Base-by-base conservation (phyloP, 2,113 vertebrate species). In the Perccottus glenii region DNA sequence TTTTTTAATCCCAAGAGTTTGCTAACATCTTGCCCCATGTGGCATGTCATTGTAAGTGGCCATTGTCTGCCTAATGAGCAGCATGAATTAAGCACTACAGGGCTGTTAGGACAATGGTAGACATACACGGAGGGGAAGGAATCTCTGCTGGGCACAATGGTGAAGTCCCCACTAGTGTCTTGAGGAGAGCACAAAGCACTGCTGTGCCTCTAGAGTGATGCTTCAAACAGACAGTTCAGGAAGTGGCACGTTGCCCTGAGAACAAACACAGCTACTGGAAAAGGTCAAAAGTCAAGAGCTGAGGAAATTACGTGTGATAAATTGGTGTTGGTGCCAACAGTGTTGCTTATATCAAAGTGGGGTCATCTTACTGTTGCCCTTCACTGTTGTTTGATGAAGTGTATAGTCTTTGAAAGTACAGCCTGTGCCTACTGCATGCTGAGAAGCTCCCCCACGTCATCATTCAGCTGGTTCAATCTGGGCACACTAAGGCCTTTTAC, bases 31-130 rank as follows among this genome's bases (percentile, higher is more conserved):
- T 78, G 82, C 73, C 76, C 84, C 56, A 70, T 73, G 62, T 4
- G 60, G 12, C 75, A 79, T 79, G 68, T 78, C 64, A 68, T 80
- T 56, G 44, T 68, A 78, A 81, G 73, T 73, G 75, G 67, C 72
- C 69, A 79, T 85, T 86, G 85, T 85, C 66, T 82, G 46, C 67
- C 71, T 90, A 88, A 91, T 88, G 83, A 88, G 73, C 67, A 73
- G 77, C 74, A 83, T 67, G 76, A 59, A 72, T 73, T 76, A 79
- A 85, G 78, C 77, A 87, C 80, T 53, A 64, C 59, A 67, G 81
- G 73, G 47, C 58, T 59, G 61, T 55, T 45, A n/a, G 74, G 74
- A 84, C 73, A 73, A 78, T 79, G 77, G 76, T n/a, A 58, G 82
- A 83, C 78, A 46, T 53, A 50, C 70, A 75, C 38, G 44, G 43